A percentile compares a stretch with the other conserved stretches of the same genome.
These are phyloP conservation scores for Limnephilus rhombicus DNA, from an alignment of 2,888 invertebrate genomes.

Conservation along the genomic window DNA sequence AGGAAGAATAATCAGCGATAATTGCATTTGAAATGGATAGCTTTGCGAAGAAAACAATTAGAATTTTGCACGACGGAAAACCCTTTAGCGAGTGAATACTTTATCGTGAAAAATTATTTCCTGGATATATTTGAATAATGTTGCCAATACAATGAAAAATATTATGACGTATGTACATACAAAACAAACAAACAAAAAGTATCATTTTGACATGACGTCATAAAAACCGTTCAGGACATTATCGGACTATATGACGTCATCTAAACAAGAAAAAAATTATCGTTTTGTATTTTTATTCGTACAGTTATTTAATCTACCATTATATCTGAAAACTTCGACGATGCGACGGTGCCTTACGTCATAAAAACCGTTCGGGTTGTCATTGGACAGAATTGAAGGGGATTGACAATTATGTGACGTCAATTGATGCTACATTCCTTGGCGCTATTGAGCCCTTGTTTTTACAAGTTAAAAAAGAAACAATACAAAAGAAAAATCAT, in stretches of 20 bases:
- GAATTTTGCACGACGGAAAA: neutral
- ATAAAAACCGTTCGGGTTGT: neutral
- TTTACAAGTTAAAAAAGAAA: neutral
- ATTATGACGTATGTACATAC: neutral
- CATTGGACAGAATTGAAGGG: neutral
- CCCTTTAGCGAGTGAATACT: neutral
- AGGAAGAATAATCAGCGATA: conserved; percentile 9
- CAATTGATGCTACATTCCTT: neutral
- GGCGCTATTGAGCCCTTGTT: neutral
- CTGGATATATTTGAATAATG: neutral
- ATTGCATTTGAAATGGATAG: neutral
- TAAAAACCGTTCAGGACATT: no score
- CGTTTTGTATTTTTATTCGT: no score
- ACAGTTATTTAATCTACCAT: no score
- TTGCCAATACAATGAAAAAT: neutral
- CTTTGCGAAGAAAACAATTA: neutral
- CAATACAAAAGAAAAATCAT: no score
- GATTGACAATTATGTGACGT: neutral
- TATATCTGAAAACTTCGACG: neutral
- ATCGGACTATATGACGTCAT: neutral
- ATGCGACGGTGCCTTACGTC: neutral
- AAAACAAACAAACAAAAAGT: neutral
- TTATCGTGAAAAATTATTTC: neutral
- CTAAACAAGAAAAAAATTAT: no score
- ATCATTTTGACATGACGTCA: no score